phyloP scores from a whole-genome alignment of 2,888 invertebrate species.

The Himalopsyche japonica region DNA sequence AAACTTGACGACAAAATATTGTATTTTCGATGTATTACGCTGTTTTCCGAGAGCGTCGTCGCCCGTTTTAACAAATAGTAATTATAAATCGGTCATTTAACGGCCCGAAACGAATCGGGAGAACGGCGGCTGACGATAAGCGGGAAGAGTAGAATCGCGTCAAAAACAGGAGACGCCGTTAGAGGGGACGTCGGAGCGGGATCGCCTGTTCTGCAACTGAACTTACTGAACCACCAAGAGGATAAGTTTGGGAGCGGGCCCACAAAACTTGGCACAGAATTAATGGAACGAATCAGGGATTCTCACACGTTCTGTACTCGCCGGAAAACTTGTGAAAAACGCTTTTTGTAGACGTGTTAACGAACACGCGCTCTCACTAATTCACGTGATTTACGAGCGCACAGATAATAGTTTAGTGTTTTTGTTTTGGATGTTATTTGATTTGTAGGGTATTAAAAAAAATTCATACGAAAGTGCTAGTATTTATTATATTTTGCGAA shows the following conservation, averaged over 20 bases:
- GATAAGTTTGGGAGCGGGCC: constrained; percentile 3
- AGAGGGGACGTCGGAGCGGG: constrained; percentile 2
- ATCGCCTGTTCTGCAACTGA: constrained; percentile 14
- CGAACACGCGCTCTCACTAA: not conserved
- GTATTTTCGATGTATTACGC: not conserved
- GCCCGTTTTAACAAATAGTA: not conserved
- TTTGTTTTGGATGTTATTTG: not conserved
- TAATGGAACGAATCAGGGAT: not conserved
- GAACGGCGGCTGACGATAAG: not conserved
- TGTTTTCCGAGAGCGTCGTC: not conserved
- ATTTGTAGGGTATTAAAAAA: not conserved
- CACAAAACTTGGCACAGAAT: constrained; percentile 20
- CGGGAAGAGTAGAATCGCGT: not conserved
- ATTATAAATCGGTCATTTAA: not conserved
- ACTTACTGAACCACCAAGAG: not conserved
- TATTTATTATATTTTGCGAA: not conserved
- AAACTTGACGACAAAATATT: not conserved
- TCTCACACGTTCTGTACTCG: not conserved
- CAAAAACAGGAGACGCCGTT: not conserved
- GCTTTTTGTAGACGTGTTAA: not conserved
- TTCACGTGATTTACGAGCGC: not conserved
- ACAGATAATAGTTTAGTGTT: not conserved
- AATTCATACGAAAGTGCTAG: not conserved
- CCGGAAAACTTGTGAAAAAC: not conserved
- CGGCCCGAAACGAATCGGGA: not conserved